Percentiles rank a stretch among this genome's conserved stretches.
phyloP scores from a whole-genome alignment of 2,888 invertebrate species.

The Chorisops tibialis region DNA sequence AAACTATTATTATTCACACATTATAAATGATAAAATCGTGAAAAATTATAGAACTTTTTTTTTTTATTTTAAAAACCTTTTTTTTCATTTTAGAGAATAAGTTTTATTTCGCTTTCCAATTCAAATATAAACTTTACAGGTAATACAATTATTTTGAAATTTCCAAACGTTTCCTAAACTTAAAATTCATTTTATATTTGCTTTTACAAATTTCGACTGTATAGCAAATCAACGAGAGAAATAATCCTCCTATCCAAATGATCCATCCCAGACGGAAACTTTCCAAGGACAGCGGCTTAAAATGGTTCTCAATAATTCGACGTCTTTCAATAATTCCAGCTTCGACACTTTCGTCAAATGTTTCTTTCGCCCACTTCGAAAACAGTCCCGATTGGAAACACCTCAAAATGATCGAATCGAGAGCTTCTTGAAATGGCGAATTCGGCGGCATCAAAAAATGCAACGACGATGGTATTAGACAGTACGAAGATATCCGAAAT shows the following conservation, averaged over 20 bases:
- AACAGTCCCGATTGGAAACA: not conserved
- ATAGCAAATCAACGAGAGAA: not conserved
- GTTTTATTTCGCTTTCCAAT: too few species aligned
- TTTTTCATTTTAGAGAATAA: too few species aligned
- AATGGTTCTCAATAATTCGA: not conserved
- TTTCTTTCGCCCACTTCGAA: not conserved
- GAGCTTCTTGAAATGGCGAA: not conserved
- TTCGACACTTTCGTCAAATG: not conserved
- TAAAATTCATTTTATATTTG: too few species aligned
- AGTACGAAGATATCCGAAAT: not conserved
- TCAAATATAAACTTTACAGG: too few species aligned
- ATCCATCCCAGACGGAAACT: not conserved
- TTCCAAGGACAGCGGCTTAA: not conserved
- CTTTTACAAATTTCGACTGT: not conserved
- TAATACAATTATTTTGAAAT: too few species aligned
- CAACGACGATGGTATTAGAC: not conserved
- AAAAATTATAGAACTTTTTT: too few species aligned
- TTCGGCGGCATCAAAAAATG: not conserved
- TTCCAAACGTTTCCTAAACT: too few species aligned
- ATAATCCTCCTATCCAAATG: not conserved
- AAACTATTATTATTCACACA: too few species aligned
- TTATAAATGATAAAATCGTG: too few species aligned
- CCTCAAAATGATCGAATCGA: not conserved
- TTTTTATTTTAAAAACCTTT: too few species aligned
- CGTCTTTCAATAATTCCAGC: not conserved